A percentile compares a stretch with the other conserved stretches of the same genome.
Evolutionary conservation across 1,140 invertebrate genomes (phyloP).

Genomic region (Drosophila orosa): DNA sequence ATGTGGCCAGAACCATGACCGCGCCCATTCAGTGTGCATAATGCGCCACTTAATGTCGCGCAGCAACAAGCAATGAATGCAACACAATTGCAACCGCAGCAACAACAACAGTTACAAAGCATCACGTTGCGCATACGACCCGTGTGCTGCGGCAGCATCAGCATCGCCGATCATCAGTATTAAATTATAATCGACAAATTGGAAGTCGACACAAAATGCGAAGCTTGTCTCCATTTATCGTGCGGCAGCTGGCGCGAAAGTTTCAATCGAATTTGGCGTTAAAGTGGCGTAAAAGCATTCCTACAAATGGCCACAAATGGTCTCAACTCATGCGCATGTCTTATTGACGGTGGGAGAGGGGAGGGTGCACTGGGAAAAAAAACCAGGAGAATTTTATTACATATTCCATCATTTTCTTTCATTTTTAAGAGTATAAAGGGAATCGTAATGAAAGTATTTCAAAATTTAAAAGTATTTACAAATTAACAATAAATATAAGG

Average conservation of each 20-base stretch:
- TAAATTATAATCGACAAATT: conserved; percentile 43
- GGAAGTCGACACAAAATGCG: conserved; percentile 16
- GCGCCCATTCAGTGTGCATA: conserved; percentile 56
- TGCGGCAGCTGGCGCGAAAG: conserved; percentile 37
- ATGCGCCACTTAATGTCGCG: conserved; percentile 62
- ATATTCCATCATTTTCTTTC: not conserved
- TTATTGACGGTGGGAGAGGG: conserved; percentile 7
- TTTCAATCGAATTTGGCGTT: conserved; percentile 49
- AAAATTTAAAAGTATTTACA: not conserved
- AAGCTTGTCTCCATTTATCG: conserved; percentile 11
- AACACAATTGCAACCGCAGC: conserved; percentile 26
- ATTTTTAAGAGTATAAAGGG: not conserved
- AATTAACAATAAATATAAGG: too few relatives aligned
- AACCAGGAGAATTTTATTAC: not conserved
- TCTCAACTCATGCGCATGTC: conserved; percentile 53
- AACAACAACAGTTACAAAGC: conserved; percentile 15
- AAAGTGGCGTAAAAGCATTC: conserved; percentile 61
- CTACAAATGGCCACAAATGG: conserved; percentile 54
- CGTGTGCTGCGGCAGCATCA: conserved; percentile 11
- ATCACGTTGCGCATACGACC: conserved; percentile 35
- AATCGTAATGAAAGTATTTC: not conserved
- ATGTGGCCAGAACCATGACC: conserved; percentile 70
- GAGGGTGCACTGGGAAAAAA: not conserved
- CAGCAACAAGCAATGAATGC: conserved; percentile 59
- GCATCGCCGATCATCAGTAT: conserved; percentile 22